Conservation (phyloP, 2,797 vertebrate genomes). For the Pangasius macronema region DNA sequence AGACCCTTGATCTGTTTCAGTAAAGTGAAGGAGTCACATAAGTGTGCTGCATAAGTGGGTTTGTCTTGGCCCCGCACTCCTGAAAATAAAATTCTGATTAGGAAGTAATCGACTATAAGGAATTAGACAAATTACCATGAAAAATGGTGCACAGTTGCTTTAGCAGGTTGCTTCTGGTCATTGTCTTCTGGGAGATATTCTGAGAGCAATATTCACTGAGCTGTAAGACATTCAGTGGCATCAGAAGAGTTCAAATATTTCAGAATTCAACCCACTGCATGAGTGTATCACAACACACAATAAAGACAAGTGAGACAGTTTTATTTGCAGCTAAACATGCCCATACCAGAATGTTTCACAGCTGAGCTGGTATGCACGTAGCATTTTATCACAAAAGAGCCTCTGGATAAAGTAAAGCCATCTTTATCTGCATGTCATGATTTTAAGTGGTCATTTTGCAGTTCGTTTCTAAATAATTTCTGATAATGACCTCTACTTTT, state of each 20-base stretch:
- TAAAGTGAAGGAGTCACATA: conserved; percentile 3
- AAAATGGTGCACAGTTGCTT: conserved; percentile 3
- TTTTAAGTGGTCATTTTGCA: conserved; percentile 14
- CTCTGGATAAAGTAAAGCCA: neutral
- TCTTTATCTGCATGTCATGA: neutral
- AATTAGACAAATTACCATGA: neutral
- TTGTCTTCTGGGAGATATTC: neutral
- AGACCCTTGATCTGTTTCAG: conserved; percentile 14
- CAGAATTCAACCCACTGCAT: neutral
- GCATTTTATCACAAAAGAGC: neutral
- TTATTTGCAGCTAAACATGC: neutral
- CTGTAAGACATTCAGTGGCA: neutral
- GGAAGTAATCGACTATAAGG: neutral
- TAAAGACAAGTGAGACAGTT: neutral
- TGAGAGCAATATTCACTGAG: conserved; percentile 2
- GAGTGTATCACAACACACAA: neutral
- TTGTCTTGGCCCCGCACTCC: neutral
- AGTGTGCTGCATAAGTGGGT: conserved; percentile 1
- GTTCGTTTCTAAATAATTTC: conserved; percentile 17
- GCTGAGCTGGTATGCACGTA: neutral
- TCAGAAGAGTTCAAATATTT: neutral
- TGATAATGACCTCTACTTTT: conserved; percentile 10
- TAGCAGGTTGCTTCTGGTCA: conserved; percentile 12
- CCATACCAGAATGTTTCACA: neutral
- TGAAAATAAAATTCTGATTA: neutral